Conservation (phyloP, 2,797 vertebrate genomes). For the Gymnopithys bicolor region DNA sequence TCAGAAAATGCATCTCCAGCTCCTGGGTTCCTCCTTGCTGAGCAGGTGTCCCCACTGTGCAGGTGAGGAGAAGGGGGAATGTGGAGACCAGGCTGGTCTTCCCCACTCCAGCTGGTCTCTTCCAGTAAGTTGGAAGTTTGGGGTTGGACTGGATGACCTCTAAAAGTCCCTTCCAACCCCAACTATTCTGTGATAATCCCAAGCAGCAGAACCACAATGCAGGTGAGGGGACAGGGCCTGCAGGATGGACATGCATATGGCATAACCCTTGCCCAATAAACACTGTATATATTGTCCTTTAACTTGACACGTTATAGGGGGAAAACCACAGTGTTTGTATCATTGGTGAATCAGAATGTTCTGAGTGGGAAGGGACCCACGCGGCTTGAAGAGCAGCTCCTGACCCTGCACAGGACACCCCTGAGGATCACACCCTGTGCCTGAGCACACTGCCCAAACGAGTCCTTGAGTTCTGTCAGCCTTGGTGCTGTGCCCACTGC, state of each 20-base stretch:
- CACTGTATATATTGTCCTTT: fast-evolving
- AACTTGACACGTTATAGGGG: fast-evolving
- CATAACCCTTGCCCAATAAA: fast-evolving
- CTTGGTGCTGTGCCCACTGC: not conserved
- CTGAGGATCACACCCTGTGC: too few relatives aligned
- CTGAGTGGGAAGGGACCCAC: not conserved
- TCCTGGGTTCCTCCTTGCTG: not conserved
- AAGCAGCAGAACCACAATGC: fast-evolving
- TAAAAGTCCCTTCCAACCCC: not conserved
- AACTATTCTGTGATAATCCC: not conserved
- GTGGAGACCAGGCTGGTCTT: not conserved
- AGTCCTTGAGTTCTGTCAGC: not conserved
- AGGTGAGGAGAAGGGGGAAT: not conserved
- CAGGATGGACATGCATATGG: fast-evolving
- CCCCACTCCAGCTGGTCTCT: not conserved
- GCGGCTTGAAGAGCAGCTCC: not conserved
- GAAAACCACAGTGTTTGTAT: fast-evolving
- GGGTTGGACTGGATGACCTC: not conserved
- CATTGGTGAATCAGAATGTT: not conserved
- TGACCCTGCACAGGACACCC: not conserved
- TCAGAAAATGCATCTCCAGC: not conserved
- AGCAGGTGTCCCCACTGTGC: not conserved
- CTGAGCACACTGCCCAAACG: not conserved
- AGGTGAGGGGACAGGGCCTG: fast-evolving
- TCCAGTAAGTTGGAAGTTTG: not conserved